Conservation (phyloP, 1,140 invertebrate species). For the Bombus ignitus region DNA sequence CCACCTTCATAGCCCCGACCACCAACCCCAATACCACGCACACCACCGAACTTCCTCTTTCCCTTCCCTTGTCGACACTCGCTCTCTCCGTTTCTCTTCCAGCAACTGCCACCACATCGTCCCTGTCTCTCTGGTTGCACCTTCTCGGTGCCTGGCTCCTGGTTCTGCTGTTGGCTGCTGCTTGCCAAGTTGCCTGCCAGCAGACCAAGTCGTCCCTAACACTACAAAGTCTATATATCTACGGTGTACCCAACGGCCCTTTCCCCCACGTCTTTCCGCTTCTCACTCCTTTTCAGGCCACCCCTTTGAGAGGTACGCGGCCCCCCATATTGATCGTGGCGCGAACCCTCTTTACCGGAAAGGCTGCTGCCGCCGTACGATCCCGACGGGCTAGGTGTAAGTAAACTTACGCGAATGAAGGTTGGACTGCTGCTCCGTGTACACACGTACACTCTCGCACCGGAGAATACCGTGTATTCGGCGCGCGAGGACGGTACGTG, state of each 20-base stretch:
- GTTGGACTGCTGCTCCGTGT: conserved; percentile 38
- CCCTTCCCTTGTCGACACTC: conserved; percentile 1
- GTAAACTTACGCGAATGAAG: conserved; percentile 74
- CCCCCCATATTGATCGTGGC: conserved; percentile 78
- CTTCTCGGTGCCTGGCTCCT: conserved; percentile 49
- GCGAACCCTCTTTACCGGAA: conserved; percentile 78
- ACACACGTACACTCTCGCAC: conserved; percentile 29
- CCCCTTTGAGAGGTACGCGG: conserved; percentile 69
- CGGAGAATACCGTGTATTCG: not conserved
- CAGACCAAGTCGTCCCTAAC: conserved; percentile 77
- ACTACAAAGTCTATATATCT: conserved; percentile 77
- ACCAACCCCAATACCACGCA: conserved; percentile 73
- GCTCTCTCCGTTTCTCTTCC: not conserved
- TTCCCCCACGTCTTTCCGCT: conserved; percentile 38
- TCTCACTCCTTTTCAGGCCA: conserved; percentile 53
- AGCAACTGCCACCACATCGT: conserved; percentile 20
- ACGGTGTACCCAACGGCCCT: conserved; percentile 59
- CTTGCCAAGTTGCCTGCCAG: conserved; percentile 72
- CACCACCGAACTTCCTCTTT: conserved; percentile 56
- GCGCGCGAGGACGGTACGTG: not conserved
- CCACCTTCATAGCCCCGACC: conserved; percentile 78
- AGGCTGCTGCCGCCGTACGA: conserved; percentile 57
- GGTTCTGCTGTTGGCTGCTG: conserved; percentile 52
- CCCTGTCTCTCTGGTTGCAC: conserved; percentile 11
- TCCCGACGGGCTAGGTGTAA: conserved; percentile 70